Conservation (phyloP, 2,113 vertebrate species). For the Macquaria ambigua region DNA sequence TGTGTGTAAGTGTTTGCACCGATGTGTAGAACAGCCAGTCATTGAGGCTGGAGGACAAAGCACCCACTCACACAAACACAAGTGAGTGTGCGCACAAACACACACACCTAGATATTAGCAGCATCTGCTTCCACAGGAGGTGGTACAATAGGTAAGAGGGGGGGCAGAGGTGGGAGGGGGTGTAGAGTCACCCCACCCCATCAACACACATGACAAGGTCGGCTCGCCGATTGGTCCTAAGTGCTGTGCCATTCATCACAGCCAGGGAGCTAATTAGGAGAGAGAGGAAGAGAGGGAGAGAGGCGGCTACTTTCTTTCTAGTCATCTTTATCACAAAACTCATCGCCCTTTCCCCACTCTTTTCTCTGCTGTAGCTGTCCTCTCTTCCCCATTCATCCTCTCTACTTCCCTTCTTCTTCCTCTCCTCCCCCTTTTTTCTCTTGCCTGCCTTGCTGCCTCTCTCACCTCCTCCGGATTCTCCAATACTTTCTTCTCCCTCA, state of each 20-base stretch:
- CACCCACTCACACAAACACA: neutral
- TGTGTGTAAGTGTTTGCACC: neutral
- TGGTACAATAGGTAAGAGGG: conserved; percentile 63
- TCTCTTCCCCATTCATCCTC: conserved; percentile 9
- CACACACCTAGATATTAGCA: conserved; percentile 48
- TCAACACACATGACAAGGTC: conserved; percentile 84
- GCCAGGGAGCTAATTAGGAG: conserved; percentile 75
- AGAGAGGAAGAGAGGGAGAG: conserved; percentile 34
- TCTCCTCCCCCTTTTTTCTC: neutral
- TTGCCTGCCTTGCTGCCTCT: neutral
- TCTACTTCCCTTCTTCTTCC: conserved; percentile 10
- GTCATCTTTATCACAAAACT: conserved; percentile 53
- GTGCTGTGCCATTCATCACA: conserved; percentile 81
- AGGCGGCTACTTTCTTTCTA: conserved; percentile 42
- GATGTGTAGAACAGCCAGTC: neutral
- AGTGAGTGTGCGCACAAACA: conserved; percentile 27
- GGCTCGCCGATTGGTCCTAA: conserved; percentile 72
- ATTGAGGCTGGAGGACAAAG: conserved; percentile 34
- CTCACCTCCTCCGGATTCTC: conserved; percentile 13
- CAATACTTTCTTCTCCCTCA: conserved; percentile 19
- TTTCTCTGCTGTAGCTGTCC: neutral
- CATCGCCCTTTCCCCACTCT: conserved; percentile 33
- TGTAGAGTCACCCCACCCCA: conserved; percentile 66
- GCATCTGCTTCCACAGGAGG: conserved; percentile 79
- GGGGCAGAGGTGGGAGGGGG: conserved; percentile 47